A percentile compares a stretch with the other conserved stretches of the same genome.
These are phyloP conservation scores for Agrypnus murinus DNA, from an alignment of 2,888 invertebrate genomes.

Conservation along the genomic window DNA sequence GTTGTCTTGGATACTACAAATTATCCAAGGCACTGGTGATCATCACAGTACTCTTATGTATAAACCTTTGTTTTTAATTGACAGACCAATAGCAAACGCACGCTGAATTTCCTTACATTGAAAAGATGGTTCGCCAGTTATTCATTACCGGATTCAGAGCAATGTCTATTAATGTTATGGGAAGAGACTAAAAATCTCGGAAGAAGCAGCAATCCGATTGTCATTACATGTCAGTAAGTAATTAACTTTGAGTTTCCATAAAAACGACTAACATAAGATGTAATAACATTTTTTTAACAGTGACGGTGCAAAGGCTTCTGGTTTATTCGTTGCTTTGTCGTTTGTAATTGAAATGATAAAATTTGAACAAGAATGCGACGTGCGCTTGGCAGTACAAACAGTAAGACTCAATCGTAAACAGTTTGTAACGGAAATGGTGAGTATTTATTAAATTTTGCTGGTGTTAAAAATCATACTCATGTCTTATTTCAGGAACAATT, in stretches of 20 bases:
- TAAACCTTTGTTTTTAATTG: conserved; percentile 2
- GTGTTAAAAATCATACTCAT: not conserved
- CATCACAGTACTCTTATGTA: not conserved
- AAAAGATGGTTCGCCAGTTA: conserved; percentile 59
- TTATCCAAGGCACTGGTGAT: conserved; percentile 32
- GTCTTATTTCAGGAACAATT: conserved; percentile 64
- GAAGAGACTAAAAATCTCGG: conserved; percentile 60
- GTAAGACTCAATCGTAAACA: conserved; percentile 67
- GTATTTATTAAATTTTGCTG: conserved; percentile 6
- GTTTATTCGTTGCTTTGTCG: conserved; percentile 67
- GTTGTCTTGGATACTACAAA: too few relatives aligned
- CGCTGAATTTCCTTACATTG: conserved; percentile 32
- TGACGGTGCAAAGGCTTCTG: conserved; percentile 68
- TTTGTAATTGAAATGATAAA: conserved; percentile 69
- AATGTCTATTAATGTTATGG: conserved; percentile 62
- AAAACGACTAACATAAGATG: not conserved
- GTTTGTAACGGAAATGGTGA: conserved; percentile 64
- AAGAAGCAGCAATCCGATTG: conserved; percentile 59
- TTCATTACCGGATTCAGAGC: conserved; percentile 56
- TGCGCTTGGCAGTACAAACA: conserved; percentile 67
- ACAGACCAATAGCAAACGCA: conserved; percentile 28
- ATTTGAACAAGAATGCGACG: conserved; percentile 69
- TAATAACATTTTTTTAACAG: conserved; percentile 62
- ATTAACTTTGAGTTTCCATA: conserved; percentile 21
- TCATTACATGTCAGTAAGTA: conserved; percentile 65